A percentile compares a stretch with the other conserved stretches of the same genome.
Conservation (phyloP, 2,888 invertebrate species). For the Mamestra brassicae region DNA sequence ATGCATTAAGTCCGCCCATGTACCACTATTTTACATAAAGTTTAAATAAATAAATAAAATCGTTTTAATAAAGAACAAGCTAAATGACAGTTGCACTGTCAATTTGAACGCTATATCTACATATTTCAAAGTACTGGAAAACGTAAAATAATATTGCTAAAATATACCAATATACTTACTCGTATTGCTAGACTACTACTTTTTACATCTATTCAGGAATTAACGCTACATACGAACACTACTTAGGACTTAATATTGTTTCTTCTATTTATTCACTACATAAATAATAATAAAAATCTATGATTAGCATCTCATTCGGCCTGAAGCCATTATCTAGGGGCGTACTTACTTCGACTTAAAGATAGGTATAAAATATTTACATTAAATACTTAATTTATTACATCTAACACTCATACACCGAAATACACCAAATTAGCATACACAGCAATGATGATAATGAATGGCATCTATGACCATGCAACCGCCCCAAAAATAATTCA, state of each 20-base stretch:
- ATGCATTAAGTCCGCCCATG: no score
- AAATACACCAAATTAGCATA: constrained; percentile 63
- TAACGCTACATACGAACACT: constrained; percentile 14
- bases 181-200: constrained; percentile 9
- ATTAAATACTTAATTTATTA: constrained; percentile 26
- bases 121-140: neutral
- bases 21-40: no score
- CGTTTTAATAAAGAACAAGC: no score
- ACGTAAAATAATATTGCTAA: neutral
- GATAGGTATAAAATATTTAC: constrained; percentile 17
- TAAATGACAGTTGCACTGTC: no score
- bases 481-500: constrained; percentile 54
- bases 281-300: neutral
- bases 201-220: neutral
- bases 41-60: no score
- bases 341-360: constrained; percentile 16
- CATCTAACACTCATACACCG: constrained; percentile 53
- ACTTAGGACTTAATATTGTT: neutral
- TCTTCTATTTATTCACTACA: constrained; percentile 11
- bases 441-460: constrained; percentile 65
- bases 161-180: neutral
- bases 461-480: constrained; percentile 64
- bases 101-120: no score
- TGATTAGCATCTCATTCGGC: neutral
- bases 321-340: neutral